Evolutionary conservation across 35 echinoderm and acorn worm genomes (phyloP), one percentile per base, ranked within the genome.

Genomic region (Anneissia japonica): DNA sequence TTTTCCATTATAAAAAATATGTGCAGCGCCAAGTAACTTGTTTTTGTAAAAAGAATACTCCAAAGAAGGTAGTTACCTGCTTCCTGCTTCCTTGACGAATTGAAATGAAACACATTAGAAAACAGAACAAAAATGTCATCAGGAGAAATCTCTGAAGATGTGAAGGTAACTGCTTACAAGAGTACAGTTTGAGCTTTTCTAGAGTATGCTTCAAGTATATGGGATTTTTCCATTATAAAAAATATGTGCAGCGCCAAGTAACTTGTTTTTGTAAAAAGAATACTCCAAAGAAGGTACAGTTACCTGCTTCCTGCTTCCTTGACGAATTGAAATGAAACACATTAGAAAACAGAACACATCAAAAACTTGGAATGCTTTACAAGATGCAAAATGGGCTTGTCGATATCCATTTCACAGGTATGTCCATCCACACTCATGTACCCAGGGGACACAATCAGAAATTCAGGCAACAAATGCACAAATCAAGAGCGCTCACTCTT

Each of bases 231-330:
- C 12, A 31, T 9, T 37, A 32, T 36, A 35, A 4, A 10, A 33
- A 26, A 79, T 5, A 79, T 36, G 33, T 79, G 6, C 77, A 79
- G n/a, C 10, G 77, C 3, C 77, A 79, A 35, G 77, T 37, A 2
- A 37, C 28, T 34, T 9, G 77, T 32, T 79, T 79, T 26, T 79
- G 77, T 35, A 79, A 35, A 79, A 35, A 4, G n/a, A 79, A 4
- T 79, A 79, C 77, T 36, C 9, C 28, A 3, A 79, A 30, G 77
- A 79, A 37, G 77, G 77, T 79, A 79, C 77, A 34, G 77, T 79
- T 26, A 10, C n/a, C n/a, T n/a, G n/a, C n/a, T n/a, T n/a, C 77
- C 10, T 36, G n/a, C 17, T 12, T 79, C 77, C 31, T 79, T 10
- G 29, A 11, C 16, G 77, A 79, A 6, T 26, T 79, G 39, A 37